Evolutionary conservation across 2,888 invertebrate species (phyloP), one percentile per base, ranked within the genome.

Genomic region (Tenthredo scrophulariae): DNA sequence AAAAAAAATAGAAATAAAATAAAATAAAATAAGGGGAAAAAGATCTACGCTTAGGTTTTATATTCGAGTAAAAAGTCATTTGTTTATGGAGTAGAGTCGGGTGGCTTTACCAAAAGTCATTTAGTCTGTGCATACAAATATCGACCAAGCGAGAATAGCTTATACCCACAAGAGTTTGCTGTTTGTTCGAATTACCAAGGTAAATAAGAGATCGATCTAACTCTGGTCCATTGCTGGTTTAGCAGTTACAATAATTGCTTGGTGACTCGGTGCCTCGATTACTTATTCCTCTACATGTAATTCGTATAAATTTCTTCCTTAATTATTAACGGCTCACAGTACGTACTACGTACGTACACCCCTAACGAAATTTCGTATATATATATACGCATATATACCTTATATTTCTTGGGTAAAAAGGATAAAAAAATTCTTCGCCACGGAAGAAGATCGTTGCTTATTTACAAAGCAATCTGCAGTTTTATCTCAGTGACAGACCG

Each of bases 381-480:
- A 54, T 54, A 54, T 54, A 54, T 54, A n/a, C 5, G 4, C n/a
- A n/a, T n/a, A 7, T 58, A 62, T 62, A 22, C 26, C 2, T 62
- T 62, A 62, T 62, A 58, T 62, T 22, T 62, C 26, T 62, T 26
- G 26, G 10, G 62, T 10, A 26, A 26, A 62, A 58, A 62, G 15
- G 1, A 58, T 18, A 26, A 62, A 62, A 62, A 62, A 18, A 29
- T 33, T 67, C 33, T 15, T 67, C 18, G 6, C 67, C 67, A 33
- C 29, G 67, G 67, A 62, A 22, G 62, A 67, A 67, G 65, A 67
- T 83, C 83, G 43, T 83, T 83, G 29, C 67, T 70, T 83, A 83
- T 70, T 70, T 67, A 83, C 83, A 70, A 83, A 83, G 83, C 83
- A 83, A 83, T 83, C 83, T 83, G 83, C 65, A 83, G 67, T 65